A percentile compares a stretch with the other conserved stretches of the same genome.
These are phyloP conservation scores for Protobothrops mucrosquamatus DNA, from an alignment of 2,113 vertebrate species.

Conservation along the genomic window DNA sequence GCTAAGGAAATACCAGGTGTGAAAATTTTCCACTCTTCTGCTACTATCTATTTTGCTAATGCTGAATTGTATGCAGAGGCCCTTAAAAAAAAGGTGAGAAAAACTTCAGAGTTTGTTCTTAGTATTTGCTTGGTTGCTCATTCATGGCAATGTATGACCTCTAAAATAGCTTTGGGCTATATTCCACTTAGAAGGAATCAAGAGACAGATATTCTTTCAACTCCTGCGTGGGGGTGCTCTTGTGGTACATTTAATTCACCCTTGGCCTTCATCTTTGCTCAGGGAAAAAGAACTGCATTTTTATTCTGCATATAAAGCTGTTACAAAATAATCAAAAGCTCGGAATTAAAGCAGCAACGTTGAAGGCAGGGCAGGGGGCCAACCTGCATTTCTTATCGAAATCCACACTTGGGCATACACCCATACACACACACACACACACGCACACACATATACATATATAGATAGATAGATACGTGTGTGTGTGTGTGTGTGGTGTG, in stretches of 20 bases:
- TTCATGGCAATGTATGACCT: background rate
- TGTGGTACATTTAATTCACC: background rate
- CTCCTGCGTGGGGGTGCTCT: background rate
- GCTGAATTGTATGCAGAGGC: conserved; percentile 87
- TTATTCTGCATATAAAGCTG: background rate
- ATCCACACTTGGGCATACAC: background rate
- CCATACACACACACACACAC: too few relatives aligned
- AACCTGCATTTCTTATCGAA: background rate
- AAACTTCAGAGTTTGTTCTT: background rate
- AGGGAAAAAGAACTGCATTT: background rate
- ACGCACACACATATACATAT: too few relatives aligned
- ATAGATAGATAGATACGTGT: too few relatives aligned
- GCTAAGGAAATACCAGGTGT: conserved; percentile 79
- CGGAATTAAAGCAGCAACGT: background rate
- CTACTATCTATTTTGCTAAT: conserved; percentile 91
- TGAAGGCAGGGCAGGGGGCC: background rate
- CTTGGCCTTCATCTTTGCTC: background rate
- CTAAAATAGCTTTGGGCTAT: background rate
- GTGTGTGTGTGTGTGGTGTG: too few relatives aligned
- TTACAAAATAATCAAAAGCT: background rate
- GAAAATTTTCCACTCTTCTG: conserved; percentile 90
- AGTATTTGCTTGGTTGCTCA: background rate
- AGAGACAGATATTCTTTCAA: background rate
- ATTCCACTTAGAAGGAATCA: background rate
- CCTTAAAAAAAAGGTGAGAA: conserved; percentile 81